Percentiles rank a stretch among this genome's conserved stretches.
These are phyloP conservation scores for Cosmopolites sordidus DNA, from an alignment of 2,888 invertebrate genomes.

Conservation along the genomic window DNA sequence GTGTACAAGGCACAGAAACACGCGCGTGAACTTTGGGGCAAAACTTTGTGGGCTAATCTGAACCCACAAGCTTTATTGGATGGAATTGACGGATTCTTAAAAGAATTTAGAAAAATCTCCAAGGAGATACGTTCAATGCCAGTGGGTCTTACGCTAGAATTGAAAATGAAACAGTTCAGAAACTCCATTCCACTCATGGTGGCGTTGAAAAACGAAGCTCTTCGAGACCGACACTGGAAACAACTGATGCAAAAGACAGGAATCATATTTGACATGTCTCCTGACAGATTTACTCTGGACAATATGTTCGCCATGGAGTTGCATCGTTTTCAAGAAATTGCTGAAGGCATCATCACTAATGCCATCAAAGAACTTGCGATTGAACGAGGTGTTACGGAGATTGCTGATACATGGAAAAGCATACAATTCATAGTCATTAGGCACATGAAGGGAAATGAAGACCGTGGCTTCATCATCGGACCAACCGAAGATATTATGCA, in stretches of 20 bases:
- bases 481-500: conserved; percentile 78
- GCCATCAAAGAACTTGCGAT: conserved; percentile 89
- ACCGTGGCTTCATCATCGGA: conserved; percentile 74
- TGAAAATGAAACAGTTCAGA: conserved; percentile 86
- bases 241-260: conserved; percentile 84
- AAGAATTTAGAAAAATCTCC: conserved; percentile 71
- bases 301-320: conserved; percentile 92
- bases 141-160: conserved; percentile 67
- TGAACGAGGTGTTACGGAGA: conserved; percentile 80
- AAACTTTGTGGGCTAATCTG: conserved; percentile 82
- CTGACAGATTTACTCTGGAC: conserved; percentile 79
- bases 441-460: conserved; percentile 69
- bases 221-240: conserved; percentile 87
- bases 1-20: conserved; percentile 74
- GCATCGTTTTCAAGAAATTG: conserved; percentile 79
- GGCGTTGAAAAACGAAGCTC: conserved; percentile 84
- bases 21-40: conserved; percentile 58
- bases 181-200: conserved; percentile 85
- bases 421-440: conserved; percentile 62
- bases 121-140: conserved; percentile 56
- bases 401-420: conserved; percentile 69
- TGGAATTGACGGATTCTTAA: conserved; percentile 81
- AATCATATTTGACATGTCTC: conserved; percentile 72
- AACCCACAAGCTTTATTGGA: conserved; percentile 79
- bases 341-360: conserved; percentile 80